phyloP scores from a whole-genome alignment of 2,113 vertebrate genomes.

The Alces alces region DNA sequence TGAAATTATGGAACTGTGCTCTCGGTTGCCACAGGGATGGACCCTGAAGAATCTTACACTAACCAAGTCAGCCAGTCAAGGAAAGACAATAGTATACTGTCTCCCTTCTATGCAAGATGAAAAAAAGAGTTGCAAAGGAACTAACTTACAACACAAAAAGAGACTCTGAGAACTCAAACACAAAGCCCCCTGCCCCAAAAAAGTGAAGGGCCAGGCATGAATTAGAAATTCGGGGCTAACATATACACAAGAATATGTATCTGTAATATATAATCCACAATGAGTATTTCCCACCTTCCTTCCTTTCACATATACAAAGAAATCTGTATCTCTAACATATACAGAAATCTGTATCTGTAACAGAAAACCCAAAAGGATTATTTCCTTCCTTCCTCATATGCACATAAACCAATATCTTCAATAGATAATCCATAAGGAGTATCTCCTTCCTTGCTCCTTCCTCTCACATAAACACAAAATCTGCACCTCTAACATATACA shows the following conservation, averaged over 20 bases:
- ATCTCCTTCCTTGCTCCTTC: not conserved
- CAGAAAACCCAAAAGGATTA: not conserved
- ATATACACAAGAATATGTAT: not conserved
- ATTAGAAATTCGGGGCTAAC: not conserved
- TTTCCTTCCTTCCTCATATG: not conserved
- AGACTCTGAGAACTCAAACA: not conserved
- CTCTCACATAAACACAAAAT: not conserved
- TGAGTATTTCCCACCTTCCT: not conserved
- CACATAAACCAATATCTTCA: not conserved
- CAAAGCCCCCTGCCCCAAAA: not conserved
- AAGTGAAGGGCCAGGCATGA: not conserved
- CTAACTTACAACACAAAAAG: not conserved
- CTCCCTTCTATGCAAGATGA: not conserved
- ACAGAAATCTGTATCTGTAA: not conserved
- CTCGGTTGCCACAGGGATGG: fast-evolving
- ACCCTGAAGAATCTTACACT: not conserved
- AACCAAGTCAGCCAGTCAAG: not conserved
- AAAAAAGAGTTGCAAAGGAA: not conserved
- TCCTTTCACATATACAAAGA: not conserved
- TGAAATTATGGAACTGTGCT: not conserved
- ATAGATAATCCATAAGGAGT: not conserved
- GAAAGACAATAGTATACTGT: not conserved
- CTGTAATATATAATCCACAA: not conserved
- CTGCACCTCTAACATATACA: not conserved
- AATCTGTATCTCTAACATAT: not conserved